These are phyloP conservation scores for Lagorchestes hirsutus DNA, from an alignment of 2,797 vertebrate genomes.

Conservation along the genomic window DNA sequence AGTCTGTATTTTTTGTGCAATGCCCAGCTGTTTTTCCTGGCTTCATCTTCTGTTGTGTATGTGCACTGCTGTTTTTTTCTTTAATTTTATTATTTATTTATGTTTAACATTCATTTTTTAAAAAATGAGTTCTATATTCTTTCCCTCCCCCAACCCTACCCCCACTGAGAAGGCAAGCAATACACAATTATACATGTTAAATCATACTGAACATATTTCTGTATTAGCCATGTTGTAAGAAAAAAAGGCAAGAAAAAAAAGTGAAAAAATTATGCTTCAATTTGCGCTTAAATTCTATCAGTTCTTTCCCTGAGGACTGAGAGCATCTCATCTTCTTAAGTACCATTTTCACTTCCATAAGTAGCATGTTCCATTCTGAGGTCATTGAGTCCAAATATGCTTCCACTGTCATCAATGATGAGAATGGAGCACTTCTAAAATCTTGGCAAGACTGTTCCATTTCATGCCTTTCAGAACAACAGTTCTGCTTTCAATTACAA, in stretches of 20 bases:
- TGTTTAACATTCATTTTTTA: not conserved
- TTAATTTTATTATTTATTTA: not conserved
- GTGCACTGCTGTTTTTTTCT: not conserved
- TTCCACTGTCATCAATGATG: not conserved
- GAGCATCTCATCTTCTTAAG: not conserved
- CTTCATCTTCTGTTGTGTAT: not conserved
- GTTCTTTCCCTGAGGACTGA: not conserved
- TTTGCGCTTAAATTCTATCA: not conserved
- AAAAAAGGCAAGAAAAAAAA: not conserved
- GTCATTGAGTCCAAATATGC: not conserved
- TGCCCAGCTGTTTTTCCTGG: not conserved
- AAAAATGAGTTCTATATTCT: not conserved
- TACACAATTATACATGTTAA: not conserved
- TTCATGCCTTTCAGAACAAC: not conserved
- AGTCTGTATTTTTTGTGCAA: not conserved
- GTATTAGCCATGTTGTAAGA: not conserved
- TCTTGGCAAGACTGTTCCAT: not conserved
- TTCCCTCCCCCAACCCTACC: not conserved
- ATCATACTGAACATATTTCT: not conserved
- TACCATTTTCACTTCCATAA: not conserved
- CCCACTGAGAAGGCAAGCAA: not conserved
- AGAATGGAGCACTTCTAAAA: not conserved
- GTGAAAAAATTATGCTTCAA: not conserved
- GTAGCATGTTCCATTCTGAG: not conserved
- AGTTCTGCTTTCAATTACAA: not conserved